Percentiles rank a stretch among this genome's conserved stretches.
These are phyloP conservation scores for Umimayanthus chanpuru DNA, from an alignment of 92 coral and sea anemone species.

Conservation along the genomic window DNA sequence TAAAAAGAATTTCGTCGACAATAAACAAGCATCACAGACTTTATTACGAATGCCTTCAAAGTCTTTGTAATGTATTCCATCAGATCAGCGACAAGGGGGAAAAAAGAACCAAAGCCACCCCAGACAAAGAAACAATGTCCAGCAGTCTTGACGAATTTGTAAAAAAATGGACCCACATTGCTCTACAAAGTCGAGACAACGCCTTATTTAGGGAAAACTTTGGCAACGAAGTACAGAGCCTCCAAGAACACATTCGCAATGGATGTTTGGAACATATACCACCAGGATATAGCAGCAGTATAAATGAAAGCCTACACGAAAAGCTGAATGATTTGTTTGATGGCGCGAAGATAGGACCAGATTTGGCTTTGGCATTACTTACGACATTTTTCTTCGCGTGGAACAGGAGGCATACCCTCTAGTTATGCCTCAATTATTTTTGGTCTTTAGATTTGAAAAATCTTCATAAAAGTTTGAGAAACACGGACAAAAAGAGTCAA, in stretches of 20 bases:
- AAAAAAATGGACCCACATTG: conserved; percentile 50
- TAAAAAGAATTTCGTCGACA: conserved; percentile 50
- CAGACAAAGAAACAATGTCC: conserved; percentile 38
- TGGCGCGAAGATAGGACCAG: conserved; percentile 52
- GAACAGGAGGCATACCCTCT: not conserved
- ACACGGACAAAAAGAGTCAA: too few species aligned
- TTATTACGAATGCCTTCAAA: conserved; percentile 38
- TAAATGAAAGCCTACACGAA: conserved; percentile 63
- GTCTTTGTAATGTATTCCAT: conserved; percentile 42
- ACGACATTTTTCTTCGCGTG: conserved; percentile 16
- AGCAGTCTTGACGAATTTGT: conserved; percentile 32
- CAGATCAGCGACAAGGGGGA: conserved; percentile 40
- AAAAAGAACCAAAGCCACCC: conserved; percentile 45
- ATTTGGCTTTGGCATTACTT: conserved; percentile 22
- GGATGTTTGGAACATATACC: conserved; percentile 50
- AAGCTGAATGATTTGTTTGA: conserved; percentile 61
- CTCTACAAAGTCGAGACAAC: conserved; percentile 10
- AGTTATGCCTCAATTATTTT: not conserved
- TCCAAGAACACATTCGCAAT: conserved; percentile 21
- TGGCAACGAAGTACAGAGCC: conserved; percentile 6
- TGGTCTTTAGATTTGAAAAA: not conserved
- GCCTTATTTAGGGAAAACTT: conserved; percentile 46
- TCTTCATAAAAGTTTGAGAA: not conserved
- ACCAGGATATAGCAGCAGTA: conserved; percentile 57
- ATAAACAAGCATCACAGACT: conserved; percentile 46